Evolutionary conservation across 2,113 vertebrate genomes (phyloP).

Genomic region (Leucopsar rothschildi): DNA sequence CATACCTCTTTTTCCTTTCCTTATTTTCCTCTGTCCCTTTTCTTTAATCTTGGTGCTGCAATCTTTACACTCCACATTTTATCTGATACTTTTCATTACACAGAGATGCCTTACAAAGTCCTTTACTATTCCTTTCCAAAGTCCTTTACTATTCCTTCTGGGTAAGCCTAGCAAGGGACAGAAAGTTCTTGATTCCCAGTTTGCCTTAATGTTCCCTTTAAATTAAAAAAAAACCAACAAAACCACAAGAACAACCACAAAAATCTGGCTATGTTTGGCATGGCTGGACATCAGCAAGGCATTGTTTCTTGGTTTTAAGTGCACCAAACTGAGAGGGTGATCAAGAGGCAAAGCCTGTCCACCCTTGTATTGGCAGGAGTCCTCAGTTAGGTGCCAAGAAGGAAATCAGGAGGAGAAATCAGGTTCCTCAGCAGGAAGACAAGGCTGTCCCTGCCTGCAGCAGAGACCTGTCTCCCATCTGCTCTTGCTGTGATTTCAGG

Average conservation of each 20-base stretch:
- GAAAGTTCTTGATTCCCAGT: not conserved
- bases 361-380: not conserved
- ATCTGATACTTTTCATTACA: conserved; percentile 2
- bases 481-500: conserved; percentile 5
- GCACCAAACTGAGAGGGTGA: not conserved
- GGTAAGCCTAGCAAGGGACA: not conserved
- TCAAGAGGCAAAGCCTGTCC: not conserved
- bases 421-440: not conserved
- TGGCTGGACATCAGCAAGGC: not conserved
- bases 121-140: not conserved
- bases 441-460: not conserved
- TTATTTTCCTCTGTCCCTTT: conserved; percentile 10
- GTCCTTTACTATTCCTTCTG: not conserved
- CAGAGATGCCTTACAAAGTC: not conserved
- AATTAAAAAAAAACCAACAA: not conserved
- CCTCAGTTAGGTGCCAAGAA: not conserved
- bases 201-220: not conserved
- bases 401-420: not conserved
- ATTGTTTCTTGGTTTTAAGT: not conserved
- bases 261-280: not conserved
- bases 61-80: conserved; percentile 17
- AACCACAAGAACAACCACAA: not conserved
- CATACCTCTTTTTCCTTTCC: conserved; percentile 24
- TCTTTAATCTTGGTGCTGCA: conserved; percentile 45
- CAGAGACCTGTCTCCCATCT: not conserved